Base-by-base conservation (phyloP, 2,888 invertebrate species). In the Cacoxenus indagator region DNA sequence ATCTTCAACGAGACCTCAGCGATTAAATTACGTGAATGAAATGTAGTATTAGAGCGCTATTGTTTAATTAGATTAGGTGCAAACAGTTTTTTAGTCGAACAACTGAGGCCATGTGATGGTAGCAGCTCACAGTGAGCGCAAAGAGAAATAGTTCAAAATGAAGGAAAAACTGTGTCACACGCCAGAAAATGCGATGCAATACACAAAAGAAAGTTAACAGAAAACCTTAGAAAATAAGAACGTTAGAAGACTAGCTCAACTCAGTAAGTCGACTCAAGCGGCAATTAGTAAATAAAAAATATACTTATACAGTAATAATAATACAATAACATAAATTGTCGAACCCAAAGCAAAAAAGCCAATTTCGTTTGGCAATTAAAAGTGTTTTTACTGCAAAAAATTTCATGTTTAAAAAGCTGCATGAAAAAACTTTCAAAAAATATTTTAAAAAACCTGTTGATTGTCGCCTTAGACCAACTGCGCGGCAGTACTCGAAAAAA, bases 11-110 rank as follows among this genome's bases (percentile, higher is more conserved):
- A 11, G 24, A 22, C 37, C 17, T 59, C 31, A 70, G 46, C 69
- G 65, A 54, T 76, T 75, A 75, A 80, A 76, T 84, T 81, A 83
- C 77, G 76, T 74, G 76, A 74, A 75, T 76, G 78, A 75, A 77
- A 76, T 73, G 14, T 73, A 75, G 75, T 74, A 79, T 75, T 77
- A 73, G 77, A 70, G 65, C 67, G 71, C 75, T 76, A 76, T 81
- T 76, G 76, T 81, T 82, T 80, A 80, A 80, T 80, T 82, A 78
- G 80, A 80, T 80, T 82, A 80, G 75, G 70, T n/a, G n/a, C n/a
- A n/a, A n/a, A n/a, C n/a, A n/a, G n/a, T n/a, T n/a, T n/a, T n/a
- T n/a, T n/a, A n/a, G n/a, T n/a, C 4, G 45, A 48, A 46, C 37
- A 59, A 9, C 24, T 37, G 31, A 45, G 8, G 24, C 59, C 61